Base-by-base conservation (phyloP, 2,797 vertebrate genomes). In the Psittacula echo region DNA sequence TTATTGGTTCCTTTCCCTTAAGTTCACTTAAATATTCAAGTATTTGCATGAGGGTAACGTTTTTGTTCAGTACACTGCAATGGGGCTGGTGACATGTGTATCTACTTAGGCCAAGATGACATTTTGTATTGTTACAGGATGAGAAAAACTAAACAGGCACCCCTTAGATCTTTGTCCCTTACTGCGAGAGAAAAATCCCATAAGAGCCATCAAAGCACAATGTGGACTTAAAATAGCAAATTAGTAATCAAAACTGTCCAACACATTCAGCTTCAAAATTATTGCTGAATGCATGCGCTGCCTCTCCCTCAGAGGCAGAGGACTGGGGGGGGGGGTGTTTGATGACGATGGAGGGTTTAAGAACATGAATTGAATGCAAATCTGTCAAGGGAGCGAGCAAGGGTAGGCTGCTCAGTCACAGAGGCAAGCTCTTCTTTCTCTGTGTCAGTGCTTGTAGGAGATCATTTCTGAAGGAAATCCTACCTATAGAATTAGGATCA, bases 51-150 rank as follows among this genome's bases (percentile, higher is more conserved):
- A 96, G 90, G 73, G 39, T 85, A 87, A 67, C 66, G 90, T 78
- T 94, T 95, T 89, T 83, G 74, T 76, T 96, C 94, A 86, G 74
- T 79, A 64, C 54, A 77, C 78, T 93, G 93, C 94, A 93, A 65
- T 86, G 70, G 80, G 94, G 90, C 90, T 97, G 96, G 89, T 83
- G 83, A 97, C 97, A 98, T 97, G 88, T 98, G 97, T 87, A 93
- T 97, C 95, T 96, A 89, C 94, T 98, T 98, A 98, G 96, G 95
- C 95, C 95, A 95, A 95, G 87, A 98, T 92, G 96, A 97, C 97
- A 97, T 95, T 93, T 95, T 95, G 80, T 94, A 96, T 96, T 97
- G 97, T 98, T 97, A 95, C 64, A 93, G 90, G 90, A 97, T 96
- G 95, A 97, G 95, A 97, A 97, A 97, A 97, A 97, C 94, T 95